These are phyloP conservation scores for Lordiphosa clarofinis DNA, from an alignment of 1,140 invertebrate species.

Conservation along the genomic window DNA sequence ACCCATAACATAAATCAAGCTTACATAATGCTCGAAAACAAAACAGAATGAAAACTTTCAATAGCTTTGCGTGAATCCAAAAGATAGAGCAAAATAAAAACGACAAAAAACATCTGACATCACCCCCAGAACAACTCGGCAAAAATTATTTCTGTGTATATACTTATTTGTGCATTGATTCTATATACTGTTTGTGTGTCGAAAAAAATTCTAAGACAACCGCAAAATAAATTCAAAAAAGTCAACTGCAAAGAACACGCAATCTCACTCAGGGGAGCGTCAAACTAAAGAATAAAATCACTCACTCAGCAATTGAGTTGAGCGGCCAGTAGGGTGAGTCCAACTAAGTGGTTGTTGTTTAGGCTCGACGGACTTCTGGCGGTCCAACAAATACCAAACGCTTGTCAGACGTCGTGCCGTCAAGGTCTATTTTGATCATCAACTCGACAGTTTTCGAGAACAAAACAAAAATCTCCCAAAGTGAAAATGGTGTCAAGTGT, in stretches of 20 bases:
- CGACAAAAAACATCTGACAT: constrained; percentile 47
- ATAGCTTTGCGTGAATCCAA: constrained; percentile 11
- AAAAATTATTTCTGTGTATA: constrained; percentile 30
- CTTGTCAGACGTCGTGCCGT: constrained; percentile 22
- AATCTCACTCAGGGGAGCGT: constrained; percentile 3
- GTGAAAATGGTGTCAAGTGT: constrained; percentile 64
- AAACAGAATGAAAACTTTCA: background rate
- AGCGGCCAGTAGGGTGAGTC: constrained; percentile 18
- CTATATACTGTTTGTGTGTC: constrained; percentile 28
- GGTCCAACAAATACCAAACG: constrained; percentile 29
- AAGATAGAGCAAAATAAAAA: constrained; percentile 29
- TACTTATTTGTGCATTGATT: constrained; percentile 3
- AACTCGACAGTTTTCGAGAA: background rate
- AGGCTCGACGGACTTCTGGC: constrained; percentile 1
- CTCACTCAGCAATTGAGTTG: constrained; percentile 20
- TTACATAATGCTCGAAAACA: constrained; percentile 36
- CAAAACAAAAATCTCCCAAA: background rate
- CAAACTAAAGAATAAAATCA: constrained; percentile 12
- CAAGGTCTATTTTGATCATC: constrained; percentile 24
- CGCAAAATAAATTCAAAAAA: constrained; percentile 46
- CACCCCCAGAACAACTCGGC: constrained; percentile 55
- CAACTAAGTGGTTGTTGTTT: background rate
- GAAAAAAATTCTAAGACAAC: constrained; percentile 38
- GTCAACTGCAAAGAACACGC: constrained; percentile 27
- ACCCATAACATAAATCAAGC: constrained; percentile 13